Evolutionary conservation across 2,888 invertebrate species (phyloP), one percentile per base, ranked within the genome.

Genomic region (Gymnosoma rotundatum): DNA sequence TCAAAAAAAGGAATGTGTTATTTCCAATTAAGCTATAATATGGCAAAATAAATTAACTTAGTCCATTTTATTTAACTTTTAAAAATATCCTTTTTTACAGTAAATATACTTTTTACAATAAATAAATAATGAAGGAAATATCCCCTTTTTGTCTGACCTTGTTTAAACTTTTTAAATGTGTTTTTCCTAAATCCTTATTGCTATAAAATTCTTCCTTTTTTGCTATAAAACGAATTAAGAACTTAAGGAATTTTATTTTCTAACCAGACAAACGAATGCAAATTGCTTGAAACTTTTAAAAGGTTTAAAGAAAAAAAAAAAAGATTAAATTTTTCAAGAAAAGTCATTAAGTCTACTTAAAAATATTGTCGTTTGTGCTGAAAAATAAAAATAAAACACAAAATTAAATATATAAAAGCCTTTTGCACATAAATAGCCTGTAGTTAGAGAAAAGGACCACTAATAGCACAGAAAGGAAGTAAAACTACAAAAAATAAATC

Each of bases 311-410:
- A 58, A 32, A 32, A 21, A 42, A 38, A 73, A 21, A 42, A 50
- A 73, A 38, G 5, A 61, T 16, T 48, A 36, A 73, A 45, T 45
- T 64, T 12, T 32, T 45, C 6, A 42, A 45, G 14, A 60, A 54
- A 80, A 73, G 45, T 61, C 60, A 67, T 73, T 60, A 67, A 73
- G 61, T 60, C 38, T 80, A 48, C 32, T 52, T 6, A 52, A 52
- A 52, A 64, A 21, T 48, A 45, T 48, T 42, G 18, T 63, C 61
- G 69, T 61, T 66, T 58, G 45, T 66, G 25, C 18, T 42, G 7
- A 52, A 52, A 20, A 6, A 32, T 5, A 7, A 8, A 7, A 50
- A 6, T 25, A 4, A 16, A n/a, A 45, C n/a, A 50, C 14, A 18
- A 20, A 50, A 58, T 14, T 20, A 38, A n/a, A 48, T 36, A 21